Base-by-base conservation (phyloP, 1,140 invertebrate genomes). In the Hylyphantes graminicola region DNA sequence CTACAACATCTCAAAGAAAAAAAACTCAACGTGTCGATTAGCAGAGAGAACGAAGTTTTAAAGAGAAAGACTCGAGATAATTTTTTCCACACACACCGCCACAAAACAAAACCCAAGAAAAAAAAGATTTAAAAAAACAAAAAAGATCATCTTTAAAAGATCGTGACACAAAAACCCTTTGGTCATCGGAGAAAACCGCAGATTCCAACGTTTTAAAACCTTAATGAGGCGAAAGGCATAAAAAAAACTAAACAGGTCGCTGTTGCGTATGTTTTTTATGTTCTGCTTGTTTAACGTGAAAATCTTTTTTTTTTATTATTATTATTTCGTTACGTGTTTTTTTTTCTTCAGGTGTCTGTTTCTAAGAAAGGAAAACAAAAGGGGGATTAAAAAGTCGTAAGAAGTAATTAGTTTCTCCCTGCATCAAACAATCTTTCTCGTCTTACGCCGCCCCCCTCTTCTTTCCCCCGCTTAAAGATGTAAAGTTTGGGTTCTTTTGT, bases 371-470 rank as follows among this genome's bases (percentile, higher is more conserved):
- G 80, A 74, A 83, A 83, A 83, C 80, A 83, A 75, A 74, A 19
- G 80, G 51, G 53, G 80, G 80, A 83, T 83, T 83, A 83, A 83
- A 83, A 83, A 83, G 80, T 83, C 80, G 80, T 74, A 83, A 75
- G 80, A 83, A 75, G 80, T 83, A 83, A 83, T 83, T 83, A 83
- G 80, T 83, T 83, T 83, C 75, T 61, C 35, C 57, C 68, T 35
- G 80, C 80, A 74, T 83, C 80, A 83, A 83, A 83, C 80, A 83
- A 65, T 83, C 80, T 83, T 81, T 61, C 50, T 73, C 48, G 15
- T 74, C 55, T 70, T 51, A 11, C n/a, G 8, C 68, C 9, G 15
- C 68, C 13, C 48, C 67, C 5, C 15, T 21, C 70, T 73, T 54
- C 19, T 11, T 55, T 53, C 72, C 35, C 35, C 35, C 35, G 5